A percentile compares a stretch with the other conserved stretches of the same genome.
These are phyloP conservation scores for Peromyscus aztecus DNA, from an alignment of 2,797 vertebrate species.

Conservation along the genomic window DNA sequence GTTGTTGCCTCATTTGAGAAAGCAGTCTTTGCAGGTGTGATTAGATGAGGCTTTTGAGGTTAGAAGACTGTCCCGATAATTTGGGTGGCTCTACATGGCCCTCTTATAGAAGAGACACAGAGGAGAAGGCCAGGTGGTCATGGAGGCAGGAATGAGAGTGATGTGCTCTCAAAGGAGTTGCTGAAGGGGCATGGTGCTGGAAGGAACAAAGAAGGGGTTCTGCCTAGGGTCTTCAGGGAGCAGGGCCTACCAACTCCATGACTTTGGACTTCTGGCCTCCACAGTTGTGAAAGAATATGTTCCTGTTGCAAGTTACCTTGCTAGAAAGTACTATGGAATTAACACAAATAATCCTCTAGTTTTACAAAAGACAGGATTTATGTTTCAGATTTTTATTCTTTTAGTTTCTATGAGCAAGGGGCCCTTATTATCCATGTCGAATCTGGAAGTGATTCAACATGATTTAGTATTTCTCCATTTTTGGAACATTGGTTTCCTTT, in stretches of 20 bases:
- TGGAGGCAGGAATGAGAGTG: not conserved
- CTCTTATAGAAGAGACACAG: not conserved
- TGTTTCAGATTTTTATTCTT: not conserved
- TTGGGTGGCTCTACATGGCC: not conserved
- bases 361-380: not conserved
- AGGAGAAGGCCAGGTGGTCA: not conserved
- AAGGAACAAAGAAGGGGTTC: not conserved
- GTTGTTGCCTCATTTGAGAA: not conserved
- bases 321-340: not conserved
- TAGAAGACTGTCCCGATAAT: not conserved
- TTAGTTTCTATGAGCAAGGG: not conserved
- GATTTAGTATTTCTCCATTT: not conserved
- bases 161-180: not conserved
- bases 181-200: not conserved
- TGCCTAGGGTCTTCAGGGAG: not conserved
- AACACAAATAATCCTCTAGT: not conserved
- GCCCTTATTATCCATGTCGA: not conserved
- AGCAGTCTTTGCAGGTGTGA: not conserved
- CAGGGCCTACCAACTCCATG: not conserved
- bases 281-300: not conserved
- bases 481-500: conserved; percentile 3
- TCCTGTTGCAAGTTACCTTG: not conserved
- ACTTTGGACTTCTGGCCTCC: not conserved
- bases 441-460: not conserved
- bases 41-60: not conserved